These are phyloP conservation scores for Glomeris marginata DNA, from an alignment of 2,888 invertebrate species.

Conservation along the genomic window DNA sequence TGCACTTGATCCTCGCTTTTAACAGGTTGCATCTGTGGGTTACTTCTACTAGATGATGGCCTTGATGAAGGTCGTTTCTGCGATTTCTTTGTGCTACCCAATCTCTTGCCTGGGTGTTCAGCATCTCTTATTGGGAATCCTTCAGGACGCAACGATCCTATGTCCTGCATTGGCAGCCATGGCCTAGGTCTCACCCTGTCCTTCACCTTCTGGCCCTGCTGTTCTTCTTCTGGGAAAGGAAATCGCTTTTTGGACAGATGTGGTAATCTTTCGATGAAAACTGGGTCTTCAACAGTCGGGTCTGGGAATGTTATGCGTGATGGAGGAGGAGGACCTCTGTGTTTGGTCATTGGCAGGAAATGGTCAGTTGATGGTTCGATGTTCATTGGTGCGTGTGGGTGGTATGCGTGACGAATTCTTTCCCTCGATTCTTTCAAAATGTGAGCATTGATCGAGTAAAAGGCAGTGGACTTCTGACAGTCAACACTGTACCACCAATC, in stretches of 20 bases:
- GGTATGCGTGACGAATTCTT: neutral
- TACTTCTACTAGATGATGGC: neutral
- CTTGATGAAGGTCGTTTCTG: neutral
- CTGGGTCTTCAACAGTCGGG: neutral
- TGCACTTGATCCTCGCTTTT: conserved; percentile 8
- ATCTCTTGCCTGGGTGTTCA: conserved; percentile 8
- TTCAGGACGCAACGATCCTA: too few relatives aligned
- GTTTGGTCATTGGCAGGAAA: neutral
- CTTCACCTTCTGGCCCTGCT: too few relatives aligned
- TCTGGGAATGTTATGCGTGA: neutral
- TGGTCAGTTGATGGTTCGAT: neutral
- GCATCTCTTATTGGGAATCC: neutral
- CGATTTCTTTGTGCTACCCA: conserved; percentile 4
- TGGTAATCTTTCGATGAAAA: neutral
- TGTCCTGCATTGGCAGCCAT: too few relatives aligned
- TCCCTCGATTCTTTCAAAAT: conserved; percentile 1
- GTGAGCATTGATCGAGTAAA: conserved; percentile 11
- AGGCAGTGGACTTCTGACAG: conserved; percentile 7
- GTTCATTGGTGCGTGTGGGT: too few relatives aligned
- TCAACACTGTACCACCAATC: conserved; percentile 16
- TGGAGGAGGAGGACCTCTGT: neutral
- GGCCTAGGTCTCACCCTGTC: too few relatives aligned
- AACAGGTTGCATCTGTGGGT: conserved; percentile 9
- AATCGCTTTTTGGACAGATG: neutral
- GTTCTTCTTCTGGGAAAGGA: too few relatives aligned